Percentiles rank a stretch among this genome's conserved stretches.
These are phyloP conservation scores for Atethmia centrago DNA, from an alignment of 2,888 invertebrate species.

Conservation along the genomic window DNA sequence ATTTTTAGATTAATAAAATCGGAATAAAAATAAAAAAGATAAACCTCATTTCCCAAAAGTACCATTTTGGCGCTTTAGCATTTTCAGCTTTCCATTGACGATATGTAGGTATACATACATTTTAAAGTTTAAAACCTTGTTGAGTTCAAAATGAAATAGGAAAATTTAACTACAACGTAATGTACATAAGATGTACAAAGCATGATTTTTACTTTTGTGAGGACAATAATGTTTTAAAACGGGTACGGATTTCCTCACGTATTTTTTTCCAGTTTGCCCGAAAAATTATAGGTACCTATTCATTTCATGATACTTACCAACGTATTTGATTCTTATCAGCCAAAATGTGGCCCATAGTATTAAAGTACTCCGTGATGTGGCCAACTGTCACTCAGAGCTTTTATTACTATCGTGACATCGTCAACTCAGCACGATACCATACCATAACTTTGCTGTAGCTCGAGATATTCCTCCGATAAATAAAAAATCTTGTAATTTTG, in stretches of 20 bases:
- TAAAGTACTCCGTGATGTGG: neutral
- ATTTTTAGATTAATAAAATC: too few relatives aligned
- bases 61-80: too few relatives aligned
- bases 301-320: neutral
- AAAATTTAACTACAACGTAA: too few relatives aligned
- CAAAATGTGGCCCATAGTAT: too few relatives aligned
- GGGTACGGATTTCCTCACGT: neutral
- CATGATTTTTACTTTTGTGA: neutral
- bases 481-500: neutral
- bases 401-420: neutral
- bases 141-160: too few relatives aligned
- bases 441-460: neutral
- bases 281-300: neutral
- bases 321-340: neutral
- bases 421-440: constrained; percentile 4
- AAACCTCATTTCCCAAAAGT: too few relatives aligned
- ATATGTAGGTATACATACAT: too few relatives aligned
- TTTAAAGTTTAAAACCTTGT: too few relatives aligned
- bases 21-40: too few relatives aligned
- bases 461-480: too few relatives aligned
- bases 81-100: too few relatives aligned
- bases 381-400: neutral
- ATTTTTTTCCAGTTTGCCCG: neutral
- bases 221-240: neutral
- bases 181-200: too few relatives aligned